Conservation (phyloP, 2,888 invertebrate species). For the Epistrophe grossulariae region DNA sequence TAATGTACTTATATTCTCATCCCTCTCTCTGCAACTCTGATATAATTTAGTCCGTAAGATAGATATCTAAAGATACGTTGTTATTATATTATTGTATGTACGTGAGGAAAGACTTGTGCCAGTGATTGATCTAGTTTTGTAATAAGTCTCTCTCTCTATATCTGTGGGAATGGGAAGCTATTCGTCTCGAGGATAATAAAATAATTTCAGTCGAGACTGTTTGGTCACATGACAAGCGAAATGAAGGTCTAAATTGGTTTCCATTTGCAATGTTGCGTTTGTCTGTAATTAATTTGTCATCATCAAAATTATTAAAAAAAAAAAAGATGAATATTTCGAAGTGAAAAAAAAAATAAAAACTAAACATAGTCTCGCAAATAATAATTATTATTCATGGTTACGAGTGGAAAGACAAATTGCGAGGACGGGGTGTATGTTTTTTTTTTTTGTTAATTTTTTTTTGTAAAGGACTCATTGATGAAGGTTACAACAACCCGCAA, state of each 20-base stretch:
- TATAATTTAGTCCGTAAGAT: not conserved
- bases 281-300: slow-evolving; percentile 67
- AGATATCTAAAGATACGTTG: not conserved
- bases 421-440: not conserved
- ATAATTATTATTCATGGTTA: slow-evolving; percentile 53
- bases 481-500: not conserved
- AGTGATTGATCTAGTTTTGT: slow-evolving; percentile 28
- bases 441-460: too few species aligned
- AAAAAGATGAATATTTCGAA: slow-evolving; percentile 15
- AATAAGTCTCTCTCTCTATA: not conserved
- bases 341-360: slow-evolving; percentile 13
- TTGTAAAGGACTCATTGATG: slow-evolving; percentile 1
- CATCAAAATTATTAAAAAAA: slow-evolving; percentile 50
- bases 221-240: slow-evolving; percentile 27
- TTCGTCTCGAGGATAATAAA: not conserved
- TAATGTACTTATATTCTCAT: slow-evolving; percentile 3
- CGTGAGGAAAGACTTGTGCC: not conserved
- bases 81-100: not conserved
- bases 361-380: slow-evolving; percentile 38
- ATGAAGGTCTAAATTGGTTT: slow-evolving; percentile 54
- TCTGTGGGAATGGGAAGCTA: not conserved
- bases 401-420: slow-evolving; percentile 56
- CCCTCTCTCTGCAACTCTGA: not conserved
- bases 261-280: slow-evolving; percentile 12
- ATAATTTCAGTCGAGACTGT: not conserved